These are phyloP conservation scores for Aeoliscus strigatus DNA, from an alignment of 2,797 vertebrate species.

Conservation along the genomic window DNA sequence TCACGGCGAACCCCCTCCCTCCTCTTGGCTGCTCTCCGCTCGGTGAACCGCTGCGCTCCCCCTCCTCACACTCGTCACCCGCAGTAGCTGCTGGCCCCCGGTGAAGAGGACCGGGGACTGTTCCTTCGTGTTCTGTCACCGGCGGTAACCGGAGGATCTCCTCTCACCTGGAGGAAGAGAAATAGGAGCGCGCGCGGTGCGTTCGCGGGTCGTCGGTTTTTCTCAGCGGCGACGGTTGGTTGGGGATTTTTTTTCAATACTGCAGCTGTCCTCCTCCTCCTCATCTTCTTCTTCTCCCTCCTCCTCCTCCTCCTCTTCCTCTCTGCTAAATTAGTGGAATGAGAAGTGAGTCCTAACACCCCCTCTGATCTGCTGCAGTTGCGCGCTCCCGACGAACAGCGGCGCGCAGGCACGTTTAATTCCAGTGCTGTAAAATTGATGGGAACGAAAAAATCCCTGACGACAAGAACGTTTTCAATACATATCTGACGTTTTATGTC, in stretches of 20 bases:
- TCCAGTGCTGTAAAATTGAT: conserved; percentile 41
- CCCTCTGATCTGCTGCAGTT: conserved; percentile 74
- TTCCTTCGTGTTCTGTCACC: neutral
- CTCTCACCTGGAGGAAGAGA: neutral
- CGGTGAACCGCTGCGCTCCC: conserved; percentile 1
- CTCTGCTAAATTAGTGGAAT: conserved; percentile 43
- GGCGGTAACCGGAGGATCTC: neutral
- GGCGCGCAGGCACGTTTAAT: conserved; percentile 25
- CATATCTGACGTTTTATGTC: no score
- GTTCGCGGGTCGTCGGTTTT: conserved; percentile 1
- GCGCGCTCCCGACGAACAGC: conserved; percentile 43
- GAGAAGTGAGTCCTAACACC: conserved; percentile 40
- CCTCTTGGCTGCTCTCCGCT: conserved; percentile 4
- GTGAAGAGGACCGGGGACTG: neutral
- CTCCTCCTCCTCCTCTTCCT: conserved; percentile 9
- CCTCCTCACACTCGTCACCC: neutral
- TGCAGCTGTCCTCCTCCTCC: conserved; percentile 2
- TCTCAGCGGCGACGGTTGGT: no score
- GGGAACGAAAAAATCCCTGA: conserved; percentile 35
- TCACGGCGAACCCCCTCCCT: neutral
- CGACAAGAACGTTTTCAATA: conserved; percentile 15
- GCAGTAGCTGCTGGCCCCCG: neutral
- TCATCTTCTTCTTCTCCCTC: conserved; percentile 2
- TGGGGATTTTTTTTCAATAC: conserved; percentile 1
- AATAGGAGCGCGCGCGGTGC: neutral